Conservation (phyloP, 2,888 invertebrate genomes). For the Ectemnius continuus region DNA sequence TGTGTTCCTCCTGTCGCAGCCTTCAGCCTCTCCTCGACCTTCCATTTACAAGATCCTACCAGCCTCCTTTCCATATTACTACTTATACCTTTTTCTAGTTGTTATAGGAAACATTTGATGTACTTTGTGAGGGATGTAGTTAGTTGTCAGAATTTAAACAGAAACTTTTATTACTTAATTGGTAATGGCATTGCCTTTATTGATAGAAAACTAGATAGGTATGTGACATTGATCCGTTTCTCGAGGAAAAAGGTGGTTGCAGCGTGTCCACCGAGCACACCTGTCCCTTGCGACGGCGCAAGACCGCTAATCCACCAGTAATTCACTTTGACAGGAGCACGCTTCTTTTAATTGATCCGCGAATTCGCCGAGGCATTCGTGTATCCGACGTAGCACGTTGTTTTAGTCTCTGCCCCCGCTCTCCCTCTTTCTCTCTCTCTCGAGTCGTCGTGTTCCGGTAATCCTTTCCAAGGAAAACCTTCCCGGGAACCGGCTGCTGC, state of each 20-base stretch:
- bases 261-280: conserved; percentile 20
- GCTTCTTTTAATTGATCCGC: conserved; percentile 47
- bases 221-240: too few relatives aligned
- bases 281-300: conserved; percentile 12
- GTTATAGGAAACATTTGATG: too few relatives aligned
- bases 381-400: conserved; percentile 14
- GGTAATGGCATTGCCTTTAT: too few relatives aligned
- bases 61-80: too few relatives aligned
- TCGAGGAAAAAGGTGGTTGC: conserved; percentile 34
- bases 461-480: conserved; percentile 32
- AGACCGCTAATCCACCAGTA: conserved; percentile 37
- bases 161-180: too few relatives aligned
- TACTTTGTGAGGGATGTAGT: too few relatives aligned
- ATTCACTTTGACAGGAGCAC: neutral
- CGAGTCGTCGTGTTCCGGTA: neutral
- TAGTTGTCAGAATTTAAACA: too few relatives aligned
- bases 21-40: neutral
- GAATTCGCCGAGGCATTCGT: conserved; percentile 38
- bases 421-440: too few relatives aligned
- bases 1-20: conserved; percentile 13
- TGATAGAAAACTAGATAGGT: too few relatives aligned
- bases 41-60: too few relatives aligned
- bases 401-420: neutral
- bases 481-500: conserved; percentile 20
- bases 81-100: too few relatives aligned